Evolutionary conservation across 2,888 invertebrate species (phyloP).

Genomic region (Epistrophe grossulariae): DNA sequence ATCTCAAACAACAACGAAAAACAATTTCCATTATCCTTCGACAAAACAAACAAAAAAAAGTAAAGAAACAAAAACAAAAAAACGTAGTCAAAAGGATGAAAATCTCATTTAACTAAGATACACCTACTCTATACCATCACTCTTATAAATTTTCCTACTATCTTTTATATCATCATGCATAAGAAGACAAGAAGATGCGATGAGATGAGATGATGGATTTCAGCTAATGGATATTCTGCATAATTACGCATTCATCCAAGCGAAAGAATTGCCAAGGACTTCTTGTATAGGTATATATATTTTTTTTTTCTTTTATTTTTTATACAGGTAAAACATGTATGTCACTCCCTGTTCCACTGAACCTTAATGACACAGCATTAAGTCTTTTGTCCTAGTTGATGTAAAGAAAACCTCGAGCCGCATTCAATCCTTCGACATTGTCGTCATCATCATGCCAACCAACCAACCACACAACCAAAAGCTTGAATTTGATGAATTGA

Average conservation of each 20-base stretch:
- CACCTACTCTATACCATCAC: neutral
- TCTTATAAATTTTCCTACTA: conserved; percentile 17
- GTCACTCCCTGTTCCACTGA: conserved; percentile 59
- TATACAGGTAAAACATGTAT: neutral
- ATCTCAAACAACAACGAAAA: conserved; percentile 45
- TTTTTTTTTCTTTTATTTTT: neutral
- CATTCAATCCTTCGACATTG: conserved; percentile 1
- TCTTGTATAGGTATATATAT: neutral
- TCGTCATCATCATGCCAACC: neutral
- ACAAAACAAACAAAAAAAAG: neutral
- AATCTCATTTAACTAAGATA: conserved; percentile 70
- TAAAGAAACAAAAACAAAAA: neutral
- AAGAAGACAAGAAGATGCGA: neutral
- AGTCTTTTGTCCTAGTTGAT: conserved; percentile 56
- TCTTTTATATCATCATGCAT: neutral
- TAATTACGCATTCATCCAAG: conserved; percentile 71
- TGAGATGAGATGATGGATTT: conserved; percentile 55
- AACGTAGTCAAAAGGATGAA: conserved; percentile 51
- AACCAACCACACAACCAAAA: neutral
- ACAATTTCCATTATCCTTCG: conserved; percentile 58
- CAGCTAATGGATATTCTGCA: conserved; percentile 74
- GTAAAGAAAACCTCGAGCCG: conserved; percentile 34
- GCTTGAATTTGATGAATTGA: conserved; percentile 57
- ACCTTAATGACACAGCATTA: conserved; percentile 70
- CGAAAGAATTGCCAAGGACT: conserved; percentile 65